Conservation (phyloP, 2,113 vertebrate genomes). For the Ptyas mucosa region DNA sequence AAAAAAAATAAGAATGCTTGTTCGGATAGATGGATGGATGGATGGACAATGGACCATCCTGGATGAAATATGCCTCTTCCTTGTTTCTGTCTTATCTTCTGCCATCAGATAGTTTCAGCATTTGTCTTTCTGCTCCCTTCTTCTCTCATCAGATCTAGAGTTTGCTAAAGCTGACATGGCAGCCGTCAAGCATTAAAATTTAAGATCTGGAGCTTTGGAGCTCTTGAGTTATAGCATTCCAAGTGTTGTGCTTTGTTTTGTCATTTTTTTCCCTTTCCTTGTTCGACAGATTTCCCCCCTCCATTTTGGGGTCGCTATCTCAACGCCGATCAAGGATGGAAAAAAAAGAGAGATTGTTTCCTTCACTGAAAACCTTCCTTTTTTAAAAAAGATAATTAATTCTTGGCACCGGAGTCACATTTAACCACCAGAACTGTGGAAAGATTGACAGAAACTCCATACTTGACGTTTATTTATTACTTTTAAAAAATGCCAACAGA, state of each 20-base stretch:
- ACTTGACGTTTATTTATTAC: constrained; percentile 59
- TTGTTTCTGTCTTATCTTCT: neutral
- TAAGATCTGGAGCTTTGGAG: neutral
- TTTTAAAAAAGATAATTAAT: constrained; percentile 66
- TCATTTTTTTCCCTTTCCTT: constrained; percentile 26
- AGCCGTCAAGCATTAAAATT: neutral
- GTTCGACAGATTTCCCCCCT: neutral
- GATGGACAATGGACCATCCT: neutral
- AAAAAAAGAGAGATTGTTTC: constrained; percentile 59
- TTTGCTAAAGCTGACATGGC: neutral
- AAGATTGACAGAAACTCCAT: constrained; percentile 62
- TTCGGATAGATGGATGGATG: neutral
- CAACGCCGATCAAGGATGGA: constrained; percentile 50
- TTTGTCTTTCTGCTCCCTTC: neutral
- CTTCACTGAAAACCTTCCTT: constrained; percentile 65
- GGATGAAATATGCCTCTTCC: neutral
- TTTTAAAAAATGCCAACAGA: constrained; percentile 58
- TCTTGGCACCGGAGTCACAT: constrained; percentile 60
- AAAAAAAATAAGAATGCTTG: neutral
- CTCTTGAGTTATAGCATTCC: neutral
- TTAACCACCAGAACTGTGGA: constrained; percentile 65
- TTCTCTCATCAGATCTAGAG: neutral
- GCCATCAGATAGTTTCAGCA: no score
- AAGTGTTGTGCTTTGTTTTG: constrained; percentile 25
- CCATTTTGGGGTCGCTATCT: neutral